Evolutionary conservation across 2,113 vertebrate genomes (phyloP).

Genomic region (Cottus gobio): DNA sequence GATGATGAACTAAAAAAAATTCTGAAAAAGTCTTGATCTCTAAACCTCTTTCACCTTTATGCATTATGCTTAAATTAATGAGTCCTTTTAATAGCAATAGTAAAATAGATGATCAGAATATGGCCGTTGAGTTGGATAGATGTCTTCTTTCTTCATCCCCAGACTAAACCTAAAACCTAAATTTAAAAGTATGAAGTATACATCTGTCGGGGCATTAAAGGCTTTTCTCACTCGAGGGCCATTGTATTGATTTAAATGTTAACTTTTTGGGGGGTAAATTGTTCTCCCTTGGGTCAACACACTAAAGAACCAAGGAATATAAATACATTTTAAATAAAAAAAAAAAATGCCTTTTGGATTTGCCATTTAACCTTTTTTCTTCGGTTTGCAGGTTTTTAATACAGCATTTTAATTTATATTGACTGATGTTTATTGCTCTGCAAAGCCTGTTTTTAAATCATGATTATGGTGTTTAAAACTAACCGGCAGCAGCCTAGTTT

Average conservation of each 20-base stretch:
- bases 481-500: slow-evolving; percentile 22
- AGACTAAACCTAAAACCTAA: too few relatives aligned
- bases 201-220: too few relatives aligned
- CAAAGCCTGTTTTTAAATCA: slow-evolving; percentile 24
- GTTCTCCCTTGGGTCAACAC: background rate
- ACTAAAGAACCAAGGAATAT: background rate
- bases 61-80: background rate
- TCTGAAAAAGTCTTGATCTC: too few relatives aligned
- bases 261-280: background rate
- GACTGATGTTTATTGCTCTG: background rate
- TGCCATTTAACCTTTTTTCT: background rate
- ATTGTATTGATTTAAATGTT: background rate
- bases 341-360: background rate
- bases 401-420: background rate
- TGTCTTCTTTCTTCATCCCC: too few relatives aligned
- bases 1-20: background rate
- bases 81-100: background rate
- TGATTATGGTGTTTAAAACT: slow-evolving; percentile 3
- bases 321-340: background rate
- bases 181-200: too few relatives aligned
- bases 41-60: background rate
- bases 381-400: background rate
- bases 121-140: background rate
- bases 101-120: background rate
- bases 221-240: background rate